Evolutionary conservation across 1,140 invertebrate species (phyloP).

Genomic region (Drosophila murphyi): DNA sequence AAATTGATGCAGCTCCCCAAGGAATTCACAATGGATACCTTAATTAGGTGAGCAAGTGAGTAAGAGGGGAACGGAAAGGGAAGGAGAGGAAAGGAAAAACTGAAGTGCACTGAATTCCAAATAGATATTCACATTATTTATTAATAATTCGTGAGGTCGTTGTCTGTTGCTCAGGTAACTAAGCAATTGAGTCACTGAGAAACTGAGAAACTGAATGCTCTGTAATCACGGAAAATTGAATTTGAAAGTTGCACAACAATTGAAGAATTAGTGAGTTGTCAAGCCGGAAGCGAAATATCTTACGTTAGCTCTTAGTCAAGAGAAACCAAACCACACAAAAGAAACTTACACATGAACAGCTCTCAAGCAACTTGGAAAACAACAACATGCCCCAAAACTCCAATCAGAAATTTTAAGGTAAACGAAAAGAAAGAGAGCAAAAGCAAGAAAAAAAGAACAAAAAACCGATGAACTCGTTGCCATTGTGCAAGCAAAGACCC

Average conservation of each 20-base stretch:
- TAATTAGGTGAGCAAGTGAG: constrained; percentile 32
- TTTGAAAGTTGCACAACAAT: constrained; percentile 46
- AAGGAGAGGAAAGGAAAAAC: not conserved
- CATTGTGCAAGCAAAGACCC: constrained; percentile 58
- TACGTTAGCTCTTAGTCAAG: constrained; percentile 19
- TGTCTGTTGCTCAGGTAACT: not conserved
- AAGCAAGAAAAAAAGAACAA: constrained; percentile 1
- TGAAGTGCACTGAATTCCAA: constrained; percentile 31
- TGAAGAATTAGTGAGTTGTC: constrained; percentile 51
- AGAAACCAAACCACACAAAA: constrained; percentile 14
- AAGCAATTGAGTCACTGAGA: not conserved
- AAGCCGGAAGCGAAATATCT: constrained; percentile 47
- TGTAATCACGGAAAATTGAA: constrained; percentile 24
- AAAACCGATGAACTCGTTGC: constrained; percentile 72
- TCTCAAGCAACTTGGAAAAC: not conserved
- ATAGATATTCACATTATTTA: constrained; percentile 49
- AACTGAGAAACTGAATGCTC: constrained; percentile 4
- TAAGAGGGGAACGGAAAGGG: not conserved
- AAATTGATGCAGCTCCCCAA: constrained; percentile 43
- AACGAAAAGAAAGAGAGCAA: constrained; percentile 20
- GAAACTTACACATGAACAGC: constrained; percentile 24
- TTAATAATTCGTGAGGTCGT: constrained; percentile 25
- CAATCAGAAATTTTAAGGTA: constrained; percentile 36
- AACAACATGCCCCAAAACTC: constrained; percentile 24
- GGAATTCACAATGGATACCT: constrained; percentile 45